Conservation (phyloP, 2,113 vertebrate species). For the Tragelaphus scriptus region DNA sequence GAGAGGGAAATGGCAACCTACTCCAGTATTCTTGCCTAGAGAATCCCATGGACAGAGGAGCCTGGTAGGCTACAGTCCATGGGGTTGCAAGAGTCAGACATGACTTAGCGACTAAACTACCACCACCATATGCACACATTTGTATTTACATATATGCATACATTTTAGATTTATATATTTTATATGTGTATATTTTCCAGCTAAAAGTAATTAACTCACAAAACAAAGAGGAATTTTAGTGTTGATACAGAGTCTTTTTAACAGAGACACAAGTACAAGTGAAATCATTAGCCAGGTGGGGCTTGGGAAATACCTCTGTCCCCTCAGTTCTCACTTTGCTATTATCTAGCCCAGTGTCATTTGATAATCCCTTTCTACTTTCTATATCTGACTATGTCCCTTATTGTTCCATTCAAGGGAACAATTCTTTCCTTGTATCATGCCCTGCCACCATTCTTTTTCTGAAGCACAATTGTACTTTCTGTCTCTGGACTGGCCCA, state of each 20-base stretch:
- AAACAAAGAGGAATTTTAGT: background rate
- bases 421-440: background rate
- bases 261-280: background rate
- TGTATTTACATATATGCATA: background rate
- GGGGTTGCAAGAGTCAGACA: background rate
- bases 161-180: background rate
- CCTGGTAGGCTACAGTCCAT: background rate
- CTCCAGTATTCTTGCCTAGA: background rate
- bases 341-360: background rate
- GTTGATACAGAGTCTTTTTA: background rate
- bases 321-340: background rate
- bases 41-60: background rate
- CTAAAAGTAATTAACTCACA: background rate
- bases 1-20: background rate
- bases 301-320: background rate
- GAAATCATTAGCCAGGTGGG: background rate
- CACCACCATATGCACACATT: background rate
- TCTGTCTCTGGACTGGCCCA: background rate
- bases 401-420: background rate
- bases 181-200: background rate
- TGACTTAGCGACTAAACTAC: background rate
- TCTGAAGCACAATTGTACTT: background rate
- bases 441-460: background rate
- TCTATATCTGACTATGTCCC: background rate
- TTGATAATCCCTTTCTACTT: background rate